A percentile compares a stretch with the other conserved stretches of the same genome.
Conservation (phyloP, 2,113 vertebrate species). For the Anoura caudifer region DNA sequence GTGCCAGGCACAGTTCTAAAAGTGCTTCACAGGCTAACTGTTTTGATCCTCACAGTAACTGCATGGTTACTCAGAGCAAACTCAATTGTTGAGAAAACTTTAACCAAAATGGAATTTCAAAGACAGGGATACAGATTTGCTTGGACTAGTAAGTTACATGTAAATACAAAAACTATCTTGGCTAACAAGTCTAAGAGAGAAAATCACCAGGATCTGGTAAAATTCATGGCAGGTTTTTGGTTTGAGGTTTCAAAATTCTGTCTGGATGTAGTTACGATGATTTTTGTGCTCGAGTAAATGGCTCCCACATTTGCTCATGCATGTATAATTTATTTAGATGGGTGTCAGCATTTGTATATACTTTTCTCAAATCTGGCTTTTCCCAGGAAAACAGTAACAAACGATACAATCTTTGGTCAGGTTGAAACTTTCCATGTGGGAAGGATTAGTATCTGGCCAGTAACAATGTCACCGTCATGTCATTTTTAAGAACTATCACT, state of each 20-base stretch:
- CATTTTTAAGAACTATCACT: neutral
- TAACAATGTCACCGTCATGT: neutral
- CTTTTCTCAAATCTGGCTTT: constrained; percentile 33
- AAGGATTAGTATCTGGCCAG: constrained; percentile 4
- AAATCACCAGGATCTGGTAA: neutral
- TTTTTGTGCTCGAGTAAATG: constrained; percentile 56
- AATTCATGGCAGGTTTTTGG: neutral
- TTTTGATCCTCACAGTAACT: neutral
- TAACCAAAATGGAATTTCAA: neutral
- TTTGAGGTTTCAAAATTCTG: constrained; percentile 16
- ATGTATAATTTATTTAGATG: constrained; percentile 42
- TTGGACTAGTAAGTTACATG: neutral
- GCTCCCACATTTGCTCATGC: constrained; percentile 64
- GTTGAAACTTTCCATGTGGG: constrained; percentile 47
- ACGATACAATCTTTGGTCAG: constrained; percentile 16
- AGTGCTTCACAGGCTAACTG: neutral
- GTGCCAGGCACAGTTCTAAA: neutral
- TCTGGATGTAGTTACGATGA: constrained; percentile 60
- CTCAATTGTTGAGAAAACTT: neutral
- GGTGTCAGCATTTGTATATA: constrained; percentile 40
- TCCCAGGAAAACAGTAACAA: neutral
- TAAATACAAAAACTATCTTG: neutral
- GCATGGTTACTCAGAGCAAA: neutral
- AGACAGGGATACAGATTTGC: neutral
- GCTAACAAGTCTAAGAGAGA: neutral